phyloP scores from a whole-genome alignment of 2,113 vertebrate species.

The Melospiza georgiana region DNA sequence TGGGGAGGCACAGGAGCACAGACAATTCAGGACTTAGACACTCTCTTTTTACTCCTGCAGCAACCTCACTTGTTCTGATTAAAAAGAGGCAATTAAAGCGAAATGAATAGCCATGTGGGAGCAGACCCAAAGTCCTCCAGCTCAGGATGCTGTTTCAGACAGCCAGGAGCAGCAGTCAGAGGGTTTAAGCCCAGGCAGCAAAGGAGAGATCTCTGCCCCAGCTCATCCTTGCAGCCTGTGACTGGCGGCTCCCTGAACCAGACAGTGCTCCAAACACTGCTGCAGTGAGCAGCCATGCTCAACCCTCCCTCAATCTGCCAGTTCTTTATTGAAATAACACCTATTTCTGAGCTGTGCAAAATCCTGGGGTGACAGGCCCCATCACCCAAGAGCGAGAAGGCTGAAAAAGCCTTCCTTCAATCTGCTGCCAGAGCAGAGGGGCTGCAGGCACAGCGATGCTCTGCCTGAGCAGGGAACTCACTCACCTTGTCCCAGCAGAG shows the following conservation, averaged over 20 bases:
- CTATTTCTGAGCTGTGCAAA: neutral
- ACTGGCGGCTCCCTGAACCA: fast-evolving
- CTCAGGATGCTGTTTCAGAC: neutral
- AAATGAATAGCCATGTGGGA: neutral
- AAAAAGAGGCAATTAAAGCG: neutral
- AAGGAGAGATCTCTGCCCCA: neutral
- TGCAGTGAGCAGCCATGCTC: neutral
- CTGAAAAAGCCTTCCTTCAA: neutral
- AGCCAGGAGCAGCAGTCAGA: neutral
- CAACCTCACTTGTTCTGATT: neutral
- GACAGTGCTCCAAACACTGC: neutral
- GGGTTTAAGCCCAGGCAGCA: neutral
- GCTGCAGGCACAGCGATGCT: neutral
- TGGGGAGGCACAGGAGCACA: neutral
- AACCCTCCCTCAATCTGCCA: neutral
- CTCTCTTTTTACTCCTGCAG: neutral
- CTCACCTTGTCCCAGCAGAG: neutral
- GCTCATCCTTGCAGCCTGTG: neutral
- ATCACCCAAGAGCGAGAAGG: neutral
- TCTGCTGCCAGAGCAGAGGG: neutral
- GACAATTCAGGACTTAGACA: neutral
- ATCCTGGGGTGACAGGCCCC: neutral
- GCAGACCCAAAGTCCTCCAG: neutral
- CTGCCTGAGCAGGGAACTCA: neutral
- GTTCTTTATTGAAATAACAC: neutral